These are phyloP conservation scores for Phataginus tetradactyla DNA, from an alignment of 2,797 vertebrate genomes.

Conservation along the genomic window DNA sequence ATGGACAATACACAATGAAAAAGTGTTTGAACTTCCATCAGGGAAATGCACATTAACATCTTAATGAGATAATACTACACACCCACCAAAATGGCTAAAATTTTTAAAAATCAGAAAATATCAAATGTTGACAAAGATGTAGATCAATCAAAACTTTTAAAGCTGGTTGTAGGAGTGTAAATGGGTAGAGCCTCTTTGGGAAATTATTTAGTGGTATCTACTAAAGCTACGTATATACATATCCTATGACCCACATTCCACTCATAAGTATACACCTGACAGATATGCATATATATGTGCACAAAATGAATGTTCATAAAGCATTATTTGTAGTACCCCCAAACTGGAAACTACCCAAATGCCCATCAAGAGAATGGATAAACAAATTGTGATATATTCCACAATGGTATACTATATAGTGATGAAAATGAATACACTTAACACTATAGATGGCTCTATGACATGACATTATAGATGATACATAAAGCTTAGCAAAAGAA, in stretches of 20 bases:
- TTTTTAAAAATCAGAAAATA: constrained; percentile 19
- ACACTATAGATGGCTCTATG: constrained; percentile 1
- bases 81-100: neutral
- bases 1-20: neutral
- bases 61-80: neutral
- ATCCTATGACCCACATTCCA: neutral
- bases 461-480: neutral
- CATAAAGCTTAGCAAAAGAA: neutral
- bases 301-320: neutral
- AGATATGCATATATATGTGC: neutral
- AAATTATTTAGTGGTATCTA: neutral
- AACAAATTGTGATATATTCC: neutral
- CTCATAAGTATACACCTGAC: neutral
- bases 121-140: neutral
- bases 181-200: neutral
- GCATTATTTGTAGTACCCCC: neutral
- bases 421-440: neutral
- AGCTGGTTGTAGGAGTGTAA: neutral
- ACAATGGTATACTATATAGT: neutral
- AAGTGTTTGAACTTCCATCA: neutral
- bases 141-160: neutral
- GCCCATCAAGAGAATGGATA: neutral
- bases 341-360: constrained; percentile 30
- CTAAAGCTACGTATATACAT: neutral
- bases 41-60: neutral